Conservation (phyloP, 2,888 invertebrate species). For the Pilophorus perplexus region DNA sequence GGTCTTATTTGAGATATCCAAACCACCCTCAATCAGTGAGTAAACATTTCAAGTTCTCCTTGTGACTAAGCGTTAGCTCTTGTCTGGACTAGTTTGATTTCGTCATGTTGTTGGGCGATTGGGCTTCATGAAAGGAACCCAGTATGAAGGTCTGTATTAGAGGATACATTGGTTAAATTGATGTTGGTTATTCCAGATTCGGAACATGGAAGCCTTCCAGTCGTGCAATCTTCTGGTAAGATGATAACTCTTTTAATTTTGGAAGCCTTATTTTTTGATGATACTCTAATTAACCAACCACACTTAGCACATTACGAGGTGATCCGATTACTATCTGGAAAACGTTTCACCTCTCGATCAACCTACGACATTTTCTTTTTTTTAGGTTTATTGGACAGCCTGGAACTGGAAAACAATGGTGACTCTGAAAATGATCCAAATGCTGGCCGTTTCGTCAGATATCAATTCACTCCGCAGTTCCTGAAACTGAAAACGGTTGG, state of each 20-base stretch:
- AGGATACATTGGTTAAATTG: no score
- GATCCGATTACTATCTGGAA: background rate
- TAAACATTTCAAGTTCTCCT: background rate
- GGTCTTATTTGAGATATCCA: constrained; percentile 92
- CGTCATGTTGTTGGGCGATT: background rate
- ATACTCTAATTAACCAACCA: background rate
- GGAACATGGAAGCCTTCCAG: constrained; percentile 12
- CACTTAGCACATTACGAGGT: background rate
- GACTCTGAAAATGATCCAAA: constrained; percentile 60
- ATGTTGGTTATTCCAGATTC: constrained; percentile 21
- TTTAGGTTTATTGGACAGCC: constrained; percentile 27
- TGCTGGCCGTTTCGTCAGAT: constrained; percentile 88
- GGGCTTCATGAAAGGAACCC: background rate
- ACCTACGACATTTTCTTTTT: no score
- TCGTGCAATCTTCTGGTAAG: constrained; percentile 22
- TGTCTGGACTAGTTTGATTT: background rate
- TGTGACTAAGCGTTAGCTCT: background rate
- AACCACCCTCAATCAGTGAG: constrained; percentile 57
- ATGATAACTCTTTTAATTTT: no score
- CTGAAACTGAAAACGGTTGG: constrained; percentile 94
- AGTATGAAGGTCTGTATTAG: no score
- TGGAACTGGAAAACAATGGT: constrained; percentile 19
- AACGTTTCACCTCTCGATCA: background rate
- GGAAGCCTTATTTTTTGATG: background rate
- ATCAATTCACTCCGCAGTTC: constrained; percentile 98